Evolutionary conservation across 1,140 invertebrate genomes (phyloP), one percentile per base, ranked within the genome.

Genomic region (Lepidurus couesii): DNA sequence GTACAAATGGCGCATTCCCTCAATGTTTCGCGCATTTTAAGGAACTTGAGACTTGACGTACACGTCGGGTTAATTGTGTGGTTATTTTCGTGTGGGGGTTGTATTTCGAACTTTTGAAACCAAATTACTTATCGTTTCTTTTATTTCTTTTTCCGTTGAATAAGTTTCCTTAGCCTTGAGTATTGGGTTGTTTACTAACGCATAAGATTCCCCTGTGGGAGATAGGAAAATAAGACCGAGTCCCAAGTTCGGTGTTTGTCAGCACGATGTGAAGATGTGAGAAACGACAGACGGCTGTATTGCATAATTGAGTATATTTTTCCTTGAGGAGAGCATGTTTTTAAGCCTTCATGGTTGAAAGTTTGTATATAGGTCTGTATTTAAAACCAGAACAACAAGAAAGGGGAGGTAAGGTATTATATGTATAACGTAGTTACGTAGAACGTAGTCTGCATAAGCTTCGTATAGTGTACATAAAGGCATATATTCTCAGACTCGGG

Each of bases 141-240:
- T 34, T 34, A 34, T 34, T 34, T 1, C 34, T 34, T 34, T 34
- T 65, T 21, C 21, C 53, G n/a, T 16, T 7, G 13, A 65, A 16
- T 65, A 21, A 7, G 24, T 21, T 65, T 65, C 53, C 21, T 65
- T 13, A 7, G 53, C 1, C 16, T 65, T 13, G 16, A 9, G 4
- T 21, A 16, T 34, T 34, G 53, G 53, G 53, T 65, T 65, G 53
- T 65, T 65, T 65, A 65, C 53, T 65, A 65, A 65, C 53, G 53
- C 21, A n/a, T 21, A 34, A 34, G 16, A 65, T n/a, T 65, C 53
- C 53, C 53, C 21, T 13, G 53, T n/a, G 53, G 53, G 21, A 65
- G 16, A 21, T 65, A 65, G 53, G n/a, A 21, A 65, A 65, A 65
- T 65, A 7, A 65, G n/a, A n/a, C 53, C 53, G 21, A 65, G 53